Base-by-base conservation (phyloP, 2,113 vertebrate species). In the Psephotus haematonotus region DNA sequence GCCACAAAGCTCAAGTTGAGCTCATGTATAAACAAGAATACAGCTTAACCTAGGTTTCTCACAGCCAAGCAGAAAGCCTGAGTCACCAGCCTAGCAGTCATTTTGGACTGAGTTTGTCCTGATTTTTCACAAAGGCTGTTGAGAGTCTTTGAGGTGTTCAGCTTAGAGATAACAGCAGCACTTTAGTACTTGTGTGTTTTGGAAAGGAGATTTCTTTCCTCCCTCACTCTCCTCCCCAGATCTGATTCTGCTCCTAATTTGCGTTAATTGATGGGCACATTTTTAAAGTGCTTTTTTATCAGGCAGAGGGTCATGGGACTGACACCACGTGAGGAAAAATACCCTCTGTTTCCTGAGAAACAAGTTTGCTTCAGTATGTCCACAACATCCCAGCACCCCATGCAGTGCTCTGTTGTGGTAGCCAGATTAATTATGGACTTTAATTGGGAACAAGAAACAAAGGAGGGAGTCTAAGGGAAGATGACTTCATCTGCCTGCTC, bases 361-460 rank as follows among this genome's bases (percentile, higher is more conserved):
- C 69, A 78, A 90, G 25, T 60, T 95, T 92, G 47, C 37, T 88
- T 95, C 68, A 70, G 41, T 90, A 80, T 83, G 78, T 64, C 46
- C 35, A 0, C 4, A 16, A 68, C 64, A 92, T 83, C 64, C 55
- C 76, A 79, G 67, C 27, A 83, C 89, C 80, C 82, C 90, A 79
- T 79, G 88, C 62, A 64, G 88, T 59, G 74, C 74, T 90, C 72
- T 2, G 6, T 89, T 1, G 0, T 86, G 67, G 63, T 91, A 67
- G 88, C 59, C 86, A 71, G 82, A 95, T 95, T 96, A 95, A 96
- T 96, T 95, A 96, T 89, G 92, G 72, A 67, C 52, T 94, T 92
- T 97, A 96, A 97, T 95, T 96, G 88, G 93, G 50, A 88, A 71
- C 70, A 86, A 92, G 87, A 96, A 97, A 96, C 95, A 96, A 97